Evolutionary conservation across 2,888 invertebrate genomes (phyloP), one percentile per base, ranked within the genome.

Genomic region (Platycheirus albimanus): DNA sequence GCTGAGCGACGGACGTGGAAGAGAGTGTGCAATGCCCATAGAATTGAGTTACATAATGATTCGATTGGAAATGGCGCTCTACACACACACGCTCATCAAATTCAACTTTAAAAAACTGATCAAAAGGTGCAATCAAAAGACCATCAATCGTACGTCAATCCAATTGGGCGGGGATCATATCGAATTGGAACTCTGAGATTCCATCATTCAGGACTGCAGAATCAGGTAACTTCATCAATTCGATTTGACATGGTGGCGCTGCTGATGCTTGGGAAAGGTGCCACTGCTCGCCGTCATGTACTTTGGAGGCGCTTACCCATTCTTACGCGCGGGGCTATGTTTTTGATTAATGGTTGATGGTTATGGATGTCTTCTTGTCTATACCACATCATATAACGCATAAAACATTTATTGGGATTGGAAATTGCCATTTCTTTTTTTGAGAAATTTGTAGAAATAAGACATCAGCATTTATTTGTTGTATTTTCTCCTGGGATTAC

Each of bases 401-500:
- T 47, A 15, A 67, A 38, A 19, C 24, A 54, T 64, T 63, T 56
- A 52, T 67, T 52, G 38, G 67, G 61, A 52, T 67, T 52, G 38
- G 67, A 71, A 41, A 41, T 43, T 61, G 24, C 10, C 15, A 43
- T 56, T 38, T 30, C n/a, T 67, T 52, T 61, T 52, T 24, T 43
- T 33, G 17, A 33, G 28, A 36, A 76, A 52, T 61, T 33, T 36
- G 10, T 41, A 19, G 52, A 24, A 54, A 69, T 33, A 4, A 3
- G 47, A 19, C 38, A 41, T 13, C 13, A n/a, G 38, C 38, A 4
- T 41, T 41, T 5, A 24, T 17, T 8, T 47, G 33, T 58, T 87
- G 88, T 87, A 85, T 85, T 86, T 87, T 87, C 87, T 87, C 74
- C 5, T 19, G 79, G 79, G 84, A 79, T 70, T 66, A 66, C 56